Evolutionary conservation across 2,888 invertebrate species (phyloP).

Genomic region (Philhelius pedissequus): DNA sequence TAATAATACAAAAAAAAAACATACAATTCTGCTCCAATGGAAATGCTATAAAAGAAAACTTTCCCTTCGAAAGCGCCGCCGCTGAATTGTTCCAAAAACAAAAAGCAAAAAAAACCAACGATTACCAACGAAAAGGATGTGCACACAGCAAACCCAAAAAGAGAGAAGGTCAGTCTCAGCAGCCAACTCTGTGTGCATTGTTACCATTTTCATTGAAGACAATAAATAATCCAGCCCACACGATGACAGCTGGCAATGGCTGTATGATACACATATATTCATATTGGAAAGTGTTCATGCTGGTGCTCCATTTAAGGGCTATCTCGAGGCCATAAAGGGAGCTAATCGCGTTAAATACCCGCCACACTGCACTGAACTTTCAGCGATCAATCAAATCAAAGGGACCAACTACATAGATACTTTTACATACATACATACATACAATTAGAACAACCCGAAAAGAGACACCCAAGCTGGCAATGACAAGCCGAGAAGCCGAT

Average conservation of each 20-base stretch:
- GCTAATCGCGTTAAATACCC: slow-evolving; percentile 55
- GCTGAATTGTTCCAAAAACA: slow-evolving; percentile 1
- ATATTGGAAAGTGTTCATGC: slow-evolving; percentile 26
- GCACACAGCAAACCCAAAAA: slow-evolving; percentile 32
- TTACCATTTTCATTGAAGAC: slow-evolving; percentile 48
- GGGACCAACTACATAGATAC: not conserved
- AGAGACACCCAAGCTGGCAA: slow-evolving; percentile 9
- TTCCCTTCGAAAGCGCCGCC: slow-evolving; percentile 61
- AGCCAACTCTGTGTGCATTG: not conserved
- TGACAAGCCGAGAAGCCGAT: not conserved
- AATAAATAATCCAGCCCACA: slow-evolving; percentile 61
- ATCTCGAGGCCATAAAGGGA: slow-evolving; percentile 35
- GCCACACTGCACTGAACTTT: slow-evolving; percentile 16
- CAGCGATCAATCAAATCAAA: slow-evolving; percentile 52
- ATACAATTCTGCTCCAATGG: slow-evolving; percentile 4
- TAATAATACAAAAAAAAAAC: not conserved
- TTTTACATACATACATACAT: not conserved
- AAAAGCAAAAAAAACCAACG: not conserved
- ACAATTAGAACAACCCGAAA: not conserved
- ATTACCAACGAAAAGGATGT: slow-evolving; percentile 54
- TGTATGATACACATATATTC: not conserved
- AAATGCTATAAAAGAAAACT: slow-evolving; percentile 61
- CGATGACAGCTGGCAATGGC: slow-evolving; percentile 24
- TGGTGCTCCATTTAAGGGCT: slow-evolving; percentile 18
- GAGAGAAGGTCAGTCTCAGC: slow-evolving; percentile 42